Conservation (phyloP, 2,797 vertebrate species). For the Lycodopsis pacificus region DNA sequence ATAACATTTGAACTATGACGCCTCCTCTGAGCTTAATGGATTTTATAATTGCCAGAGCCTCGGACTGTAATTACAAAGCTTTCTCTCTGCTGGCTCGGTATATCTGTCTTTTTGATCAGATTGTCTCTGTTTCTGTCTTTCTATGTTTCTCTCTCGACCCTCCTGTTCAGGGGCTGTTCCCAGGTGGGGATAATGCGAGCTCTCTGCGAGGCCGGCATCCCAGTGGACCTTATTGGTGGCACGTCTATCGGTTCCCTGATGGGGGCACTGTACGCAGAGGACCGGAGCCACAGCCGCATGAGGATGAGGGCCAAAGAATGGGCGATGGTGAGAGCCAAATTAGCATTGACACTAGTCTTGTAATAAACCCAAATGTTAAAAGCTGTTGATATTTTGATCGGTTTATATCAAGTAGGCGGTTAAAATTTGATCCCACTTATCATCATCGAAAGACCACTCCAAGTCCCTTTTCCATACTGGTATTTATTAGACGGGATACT, state of each 20-base stretch:
- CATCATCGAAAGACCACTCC: not conserved
- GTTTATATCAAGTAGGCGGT: not conserved
- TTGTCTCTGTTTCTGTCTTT: not conserved
- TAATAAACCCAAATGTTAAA: not conserved
- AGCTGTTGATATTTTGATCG: not conserved
- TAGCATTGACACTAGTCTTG: not conserved
- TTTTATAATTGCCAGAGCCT: constrained; percentile 6
- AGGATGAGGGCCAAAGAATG: constrained; percentile 93
- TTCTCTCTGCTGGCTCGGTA: not conserved
- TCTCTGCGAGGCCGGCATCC: constrained; percentile 89
- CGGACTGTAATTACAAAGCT: not conserved
- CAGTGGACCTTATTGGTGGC: constrained; percentile 93
- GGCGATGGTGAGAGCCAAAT: constrained; percentile 88
- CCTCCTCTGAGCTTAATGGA: not conserved
- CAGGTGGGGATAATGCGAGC: constrained; percentile 94
- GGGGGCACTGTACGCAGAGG: constrained; percentile 93
- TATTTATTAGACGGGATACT: not conserved
- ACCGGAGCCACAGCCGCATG: constrained; percentile 90
- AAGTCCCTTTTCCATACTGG: not conserved
- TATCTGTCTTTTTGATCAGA: not conserved
- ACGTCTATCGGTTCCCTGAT: constrained; percentile 94
- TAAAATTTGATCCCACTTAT: not conserved
- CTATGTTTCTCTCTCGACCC: not conserved
- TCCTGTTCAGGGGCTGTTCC: constrained; percentile 88
- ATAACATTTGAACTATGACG: not conserved